Evolutionary conservation across 2,888 invertebrate species (phyloP).

Genomic region (Dexiosoma caninum): DNA sequence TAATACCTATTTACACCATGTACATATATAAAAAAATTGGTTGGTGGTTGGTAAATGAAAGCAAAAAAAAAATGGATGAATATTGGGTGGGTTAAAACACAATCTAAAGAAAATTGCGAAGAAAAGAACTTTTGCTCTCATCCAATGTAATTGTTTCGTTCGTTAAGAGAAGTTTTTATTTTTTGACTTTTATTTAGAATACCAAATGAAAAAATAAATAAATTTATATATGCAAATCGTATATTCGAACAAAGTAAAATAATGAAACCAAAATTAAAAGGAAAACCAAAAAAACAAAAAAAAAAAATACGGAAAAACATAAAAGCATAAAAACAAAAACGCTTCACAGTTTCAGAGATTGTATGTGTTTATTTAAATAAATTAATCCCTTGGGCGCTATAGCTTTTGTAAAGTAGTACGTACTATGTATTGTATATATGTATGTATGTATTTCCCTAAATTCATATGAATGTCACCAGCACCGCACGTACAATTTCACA

Average conservation of each 20-base stretch:
- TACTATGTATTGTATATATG: constrained; percentile 30
- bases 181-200: background rate
- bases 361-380: constrained; percentile 57
- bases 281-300: too few species aligned
- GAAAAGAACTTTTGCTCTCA: background rate
- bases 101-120: background rate
- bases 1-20: too few species aligned
- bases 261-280: constrained; percentile 22
- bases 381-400: constrained; percentile 58
- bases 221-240: background rate
- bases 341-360: constrained; percentile 23
- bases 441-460: too few species aligned
- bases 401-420: constrained; percentile 38
- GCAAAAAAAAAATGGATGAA: too few species aligned
- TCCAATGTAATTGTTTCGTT: background rate
- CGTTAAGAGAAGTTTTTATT: background rate
- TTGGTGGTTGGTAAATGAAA: too few species aligned
- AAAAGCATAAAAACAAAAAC: constrained; percentile 2
- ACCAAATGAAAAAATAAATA: background rate
- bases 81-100: background rate
- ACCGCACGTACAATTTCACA: background rate
- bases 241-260: constrained; percentile 12
- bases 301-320: too few species aligned
- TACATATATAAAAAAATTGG: background rate
- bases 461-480: background rate